Evolutionary conservation across 2,113 vertebrate species (phyloP), one percentile per base, ranked within the genome.

Genomic region (Laticauda colubrina): DNA sequence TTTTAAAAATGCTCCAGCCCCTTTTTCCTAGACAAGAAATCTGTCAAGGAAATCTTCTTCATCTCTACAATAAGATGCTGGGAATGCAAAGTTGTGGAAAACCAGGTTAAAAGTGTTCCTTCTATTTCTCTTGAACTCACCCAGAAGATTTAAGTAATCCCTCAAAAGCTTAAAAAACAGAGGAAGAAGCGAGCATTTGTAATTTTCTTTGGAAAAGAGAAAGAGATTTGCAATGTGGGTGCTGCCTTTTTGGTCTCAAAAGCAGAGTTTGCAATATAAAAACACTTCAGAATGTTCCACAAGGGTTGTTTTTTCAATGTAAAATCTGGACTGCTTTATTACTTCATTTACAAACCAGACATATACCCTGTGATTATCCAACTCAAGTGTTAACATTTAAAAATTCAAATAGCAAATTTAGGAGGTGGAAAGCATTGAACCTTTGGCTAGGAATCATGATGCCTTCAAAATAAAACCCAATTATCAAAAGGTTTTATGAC

Each of bases 331-430:
- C 4, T 88, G 48, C 5, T 92, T 95, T 51, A 69, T 81, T 6
- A 91, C 11, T 86, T 61, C 89, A 81, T 75, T 89, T 88, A 39
- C 6, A 91, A 48, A 85, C 18, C 45, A 64, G 91, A 53, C 39
- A 21, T 15, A 0, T 14, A 21, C 2, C 24, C 56, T 51, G 10
- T 51, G 75, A 85, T 93, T 91, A 85, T 2, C n/a, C 5, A 87
- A 64, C 85, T 96, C 95, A 94, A 0, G 0, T 64, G 86, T 69
- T 94, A 85, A 48, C 96, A 92, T 55, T 59, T 51, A 61, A 24
- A 29, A 91, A 92, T 15, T 94, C 64, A 95, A 94, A 94, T n/a
- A 91, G 94, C 91, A 96, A 96, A 96, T 90, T 90, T 94, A 87
- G 69, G 85, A 88, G 39, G 39, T 86, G 69, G 89, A 94, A 90